phyloP scores from a whole-genome alignment of 1,140 invertebrate genomes.

The Drosophila lacertosa region DNA sequence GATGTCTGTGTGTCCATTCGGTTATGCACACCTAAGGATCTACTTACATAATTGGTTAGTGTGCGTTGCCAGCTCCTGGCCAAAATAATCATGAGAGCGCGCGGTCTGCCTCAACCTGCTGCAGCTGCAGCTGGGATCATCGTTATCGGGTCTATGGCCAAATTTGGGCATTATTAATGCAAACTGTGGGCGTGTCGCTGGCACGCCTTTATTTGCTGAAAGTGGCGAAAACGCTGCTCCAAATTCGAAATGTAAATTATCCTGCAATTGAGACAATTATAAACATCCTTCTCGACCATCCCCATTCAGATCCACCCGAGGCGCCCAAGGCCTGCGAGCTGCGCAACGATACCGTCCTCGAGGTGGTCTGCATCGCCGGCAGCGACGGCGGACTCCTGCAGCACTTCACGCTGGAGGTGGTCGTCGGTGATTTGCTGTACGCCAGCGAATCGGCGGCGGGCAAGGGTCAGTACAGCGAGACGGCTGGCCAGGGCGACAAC shows the following conservation, averaged over 20 bases:
- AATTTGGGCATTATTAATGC: conserved; percentile 62
- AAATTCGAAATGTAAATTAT: conserved; percentile 24
- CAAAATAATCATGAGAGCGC: conserved; percentile 61
- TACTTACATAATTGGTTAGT: conserved; percentile 77
- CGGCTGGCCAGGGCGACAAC: conserved; percentile 85
- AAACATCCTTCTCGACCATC: conserved; percentile 20
- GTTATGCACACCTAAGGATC: conserved; percentile 76
- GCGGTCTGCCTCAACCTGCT: conserved; percentile 5
- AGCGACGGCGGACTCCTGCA: conserved; percentile 92
- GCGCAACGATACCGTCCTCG: conserved; percentile 87
- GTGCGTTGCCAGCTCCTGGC: conserved; percentile 35
- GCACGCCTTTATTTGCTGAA: conserved; percentile 55
- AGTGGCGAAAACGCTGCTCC: conserved; percentile 45
- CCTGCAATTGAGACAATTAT: conserved; percentile 45
- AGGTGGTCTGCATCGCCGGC: conserved; percentile 91
- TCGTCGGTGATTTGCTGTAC: conserved; percentile 86
- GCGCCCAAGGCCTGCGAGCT: conserved; percentile 88
- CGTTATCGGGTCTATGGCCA: conserved; percentile 25
- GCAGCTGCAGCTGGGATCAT: conserved; percentile 4
- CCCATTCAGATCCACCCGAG: conserved; percentile 87
- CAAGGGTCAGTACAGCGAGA: conserved; percentile 68
- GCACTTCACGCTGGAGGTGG: conserved; percentile 92
- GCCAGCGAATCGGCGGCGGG: conserved; percentile 54
- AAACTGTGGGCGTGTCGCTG: conserved; percentile 45
- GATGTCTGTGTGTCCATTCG: conserved; percentile 44